These are phyloP conservation scores for Anguilla rostrata DNA, from an alignment of 2,113 vertebrate genomes.

Conservation along the genomic window DNA sequence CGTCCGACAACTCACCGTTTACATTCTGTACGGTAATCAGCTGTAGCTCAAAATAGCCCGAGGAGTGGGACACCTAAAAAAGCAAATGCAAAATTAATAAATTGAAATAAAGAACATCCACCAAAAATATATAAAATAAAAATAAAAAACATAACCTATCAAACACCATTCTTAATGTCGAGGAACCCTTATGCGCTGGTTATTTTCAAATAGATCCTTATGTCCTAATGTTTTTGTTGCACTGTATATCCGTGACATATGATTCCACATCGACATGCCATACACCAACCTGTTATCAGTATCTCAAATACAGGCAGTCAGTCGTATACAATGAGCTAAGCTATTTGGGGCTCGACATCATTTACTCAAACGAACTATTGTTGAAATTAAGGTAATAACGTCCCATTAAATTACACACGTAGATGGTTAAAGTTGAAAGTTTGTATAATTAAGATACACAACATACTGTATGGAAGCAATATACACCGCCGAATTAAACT, in stretches of 20 bases:
- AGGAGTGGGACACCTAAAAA: conserved; percentile 81
- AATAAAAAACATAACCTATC: background rate
- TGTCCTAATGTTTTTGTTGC: background rate
- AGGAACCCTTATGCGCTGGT: background rate
- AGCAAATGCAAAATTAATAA: conserved; percentile 39
- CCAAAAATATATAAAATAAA: background rate
- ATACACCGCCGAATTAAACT: background rate
- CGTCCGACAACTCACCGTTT: conserved; percentile 82
- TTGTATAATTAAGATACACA: background rate
- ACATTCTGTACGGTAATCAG: conserved; percentile 85
- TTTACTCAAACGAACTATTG: background rate
- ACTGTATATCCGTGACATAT: background rate
- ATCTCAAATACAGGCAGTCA: background rate
- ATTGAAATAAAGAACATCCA: conserved; percentile 16
- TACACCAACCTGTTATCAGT: background rate
- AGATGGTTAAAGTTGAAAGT: background rate
- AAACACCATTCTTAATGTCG: background rate
- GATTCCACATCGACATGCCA: background rate
- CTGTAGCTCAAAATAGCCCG: conserved; percentile 94
- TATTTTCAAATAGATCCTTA: background rate
- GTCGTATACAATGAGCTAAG: background rate
- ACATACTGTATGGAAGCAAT: background rate
- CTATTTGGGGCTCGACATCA: background rate
- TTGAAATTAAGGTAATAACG: background rate
- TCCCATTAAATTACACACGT: background rate